Evolutionary conservation across 2,888 invertebrate genomes (phyloP).

Genomic region (Metalampra italica): DNA sequence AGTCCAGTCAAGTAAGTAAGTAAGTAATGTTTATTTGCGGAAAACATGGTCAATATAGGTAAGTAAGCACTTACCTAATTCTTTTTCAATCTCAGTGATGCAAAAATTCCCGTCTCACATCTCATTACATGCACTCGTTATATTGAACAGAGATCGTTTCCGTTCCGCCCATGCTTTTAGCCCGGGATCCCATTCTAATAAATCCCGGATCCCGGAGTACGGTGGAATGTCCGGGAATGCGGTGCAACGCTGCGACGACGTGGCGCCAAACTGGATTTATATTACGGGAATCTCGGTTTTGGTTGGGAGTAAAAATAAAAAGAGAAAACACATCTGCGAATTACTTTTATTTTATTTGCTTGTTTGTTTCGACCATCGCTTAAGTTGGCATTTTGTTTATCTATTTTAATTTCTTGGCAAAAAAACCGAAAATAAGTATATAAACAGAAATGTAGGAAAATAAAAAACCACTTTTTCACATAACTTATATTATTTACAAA

Average conservation of each 20-base stretch:
- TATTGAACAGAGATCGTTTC: constrained; percentile 5
- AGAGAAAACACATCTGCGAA: constrained; percentile 1
- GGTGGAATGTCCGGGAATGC: neutral
- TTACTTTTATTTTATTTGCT: constrained; percentile 4
- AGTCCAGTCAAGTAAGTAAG: too few species aligned
- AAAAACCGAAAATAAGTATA: too few species aligned
- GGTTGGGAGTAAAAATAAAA: constrained; percentile 3
- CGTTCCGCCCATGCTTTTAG: constrained; percentile 18
- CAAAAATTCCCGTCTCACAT: neutral
- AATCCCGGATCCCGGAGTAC: constrained; percentile 14
- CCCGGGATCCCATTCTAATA: constrained; percentile 35
- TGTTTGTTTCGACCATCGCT: neutral
- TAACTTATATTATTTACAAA: too few species aligned
- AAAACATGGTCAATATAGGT: too few species aligned
- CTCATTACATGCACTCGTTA: constrained; percentile 2
- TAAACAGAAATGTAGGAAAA: too few species aligned
- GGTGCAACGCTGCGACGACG: constrained; percentile 2
- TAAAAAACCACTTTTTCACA: too few species aligned
- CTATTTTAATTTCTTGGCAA: too few species aligned
- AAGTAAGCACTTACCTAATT: too few species aligned
- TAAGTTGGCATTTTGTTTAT: neutral
- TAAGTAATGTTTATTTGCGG: too few species aligned
- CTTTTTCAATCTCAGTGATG: too few species aligned
- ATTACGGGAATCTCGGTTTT: neutral
- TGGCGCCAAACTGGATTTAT: constrained; percentile 15